Evolutionary conservation across 2,113 vertebrate genomes (phyloP), one percentile per base, ranked within the genome.

Genomic region (Lontra canadensis): DNA sequence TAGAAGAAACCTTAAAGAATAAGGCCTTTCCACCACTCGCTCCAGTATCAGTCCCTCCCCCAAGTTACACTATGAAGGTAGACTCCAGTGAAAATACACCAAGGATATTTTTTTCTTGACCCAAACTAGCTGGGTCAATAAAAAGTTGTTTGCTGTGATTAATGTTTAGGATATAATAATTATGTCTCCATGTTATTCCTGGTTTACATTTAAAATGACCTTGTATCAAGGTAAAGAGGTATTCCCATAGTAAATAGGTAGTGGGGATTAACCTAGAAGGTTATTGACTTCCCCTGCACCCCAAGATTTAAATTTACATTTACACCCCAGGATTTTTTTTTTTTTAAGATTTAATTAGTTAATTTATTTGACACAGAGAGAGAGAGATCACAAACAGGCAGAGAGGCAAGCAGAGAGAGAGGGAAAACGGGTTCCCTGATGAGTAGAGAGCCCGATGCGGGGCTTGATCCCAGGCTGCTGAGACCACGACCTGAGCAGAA

Each of bases 151-250:
- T 95, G 4, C 34, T 86, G 34, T 79, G n/a, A 78, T 69, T 95
- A 90, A 63, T 93, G 29, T 87, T 80, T 89, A 90, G 29, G 36
- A 69, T 90, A 49, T 83, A 89, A 93, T 83, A 94, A 95, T 78
- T 81, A 52, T 39, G 8, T 31, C 57, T 97, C 55, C 20, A 20
- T 20, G 4, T 86, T 91, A 88, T 84, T 92, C 34, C 49, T 94
- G 55, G 29, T 61, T 98, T 85, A 80, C 31, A 47, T 94, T 42
- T 96, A 76, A 96, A 96, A 63, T 81, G 63, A 90, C 17, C 15
- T 84, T 47, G 8, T 34, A 67, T 71, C 86, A 82, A 85, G 47
- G 5, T 55, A 55, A 55, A 55, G 52, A 55, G 52, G 17, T 55
- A 63, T 42, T 44, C 18, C 29, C 20, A 29, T 76, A 25, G 12